Base-by-base conservation (phyloP, 2,888 invertebrate species). In the Gibbula magus region DNA sequence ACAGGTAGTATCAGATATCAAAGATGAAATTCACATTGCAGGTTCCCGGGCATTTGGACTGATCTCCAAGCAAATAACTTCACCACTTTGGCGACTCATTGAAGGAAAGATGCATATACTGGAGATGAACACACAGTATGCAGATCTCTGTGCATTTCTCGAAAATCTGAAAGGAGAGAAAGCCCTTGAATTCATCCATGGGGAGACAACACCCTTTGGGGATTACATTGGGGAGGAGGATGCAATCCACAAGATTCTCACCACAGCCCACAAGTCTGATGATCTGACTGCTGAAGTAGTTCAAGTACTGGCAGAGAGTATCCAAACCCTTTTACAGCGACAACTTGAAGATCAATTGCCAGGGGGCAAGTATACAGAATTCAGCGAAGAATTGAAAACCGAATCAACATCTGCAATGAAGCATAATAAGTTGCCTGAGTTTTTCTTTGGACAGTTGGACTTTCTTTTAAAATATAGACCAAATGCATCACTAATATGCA, bases 341-440 rank as follows among this genome's bases (percentile, higher is more conserved):
- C 67, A 67, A 35, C 67, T 29, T 1, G 67, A 29, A 67, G 67
- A 67, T 16, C 32, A 67, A 29, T 32, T 67, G 29, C 25, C 32
- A 67, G 67, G 67, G 5, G 67, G 67, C 13, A 56, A 56, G 13
- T 56, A 56, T 56, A n/a, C 56, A 56, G 56, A 56, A n/a, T 56
- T 56, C 25, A 25, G n/a, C n/a, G 7, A 20, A 56, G 22, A 56
- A 56, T 1, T 56, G 16, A 20, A 56, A n/a, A 20, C 5, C 1
- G 56, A 56, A 16, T 4, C n/a, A 1, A 10, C 7, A 56, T 56
- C 56, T 56, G 13, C 56, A 56, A 56, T 56, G 56, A 56, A 56
- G 20, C 56, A 56, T 13, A 56, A 56, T n/a, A 56, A n/a, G 56
- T 25, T n/a, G 13, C 56, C 56, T 18, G 56, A 56, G 25, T 7